These are phyloP conservation scores for Takifugu flavidus DNA, from an alignment of 2,113 vertebrate genomes.

Conservation along the genomic window DNA sequence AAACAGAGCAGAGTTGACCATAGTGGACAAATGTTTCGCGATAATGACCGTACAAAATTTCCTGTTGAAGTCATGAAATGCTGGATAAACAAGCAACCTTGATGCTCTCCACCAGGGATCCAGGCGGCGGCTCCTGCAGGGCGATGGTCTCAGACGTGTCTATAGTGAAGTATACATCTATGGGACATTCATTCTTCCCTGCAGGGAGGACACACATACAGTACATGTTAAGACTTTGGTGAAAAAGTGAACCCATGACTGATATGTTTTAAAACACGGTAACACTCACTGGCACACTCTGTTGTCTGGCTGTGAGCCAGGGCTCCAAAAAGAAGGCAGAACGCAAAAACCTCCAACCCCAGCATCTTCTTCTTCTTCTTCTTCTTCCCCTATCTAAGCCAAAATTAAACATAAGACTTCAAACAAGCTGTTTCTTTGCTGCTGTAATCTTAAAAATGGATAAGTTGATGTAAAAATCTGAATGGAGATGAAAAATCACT, in stretches of 20 bases:
- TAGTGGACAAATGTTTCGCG: background rate
- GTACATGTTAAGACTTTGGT: background rate
- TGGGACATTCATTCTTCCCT: conserved; percentile 83
- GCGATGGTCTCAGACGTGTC: conserved; percentile 96
- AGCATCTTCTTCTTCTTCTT: conserved; percentile 67
- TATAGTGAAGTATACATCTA: conserved; percentile 90
- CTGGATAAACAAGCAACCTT: conserved; percentile 59
- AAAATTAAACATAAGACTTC: background rate
- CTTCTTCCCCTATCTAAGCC: conserved; percentile 51
- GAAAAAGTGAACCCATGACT: background rate
- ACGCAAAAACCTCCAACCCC: conserved; percentile 42
- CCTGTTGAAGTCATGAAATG: background rate
- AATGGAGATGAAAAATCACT: background rate
- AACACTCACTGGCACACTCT: conserved; percentile 63
- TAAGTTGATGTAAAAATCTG: background rate
- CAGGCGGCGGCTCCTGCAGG: conserved; percentile 88
- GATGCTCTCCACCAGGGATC: conserved; percentile 84
- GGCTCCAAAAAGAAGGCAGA: conserved; percentile 60
- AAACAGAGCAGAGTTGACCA: background rate
- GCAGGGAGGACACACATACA: background rate
- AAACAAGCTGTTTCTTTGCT: too few species aligned
- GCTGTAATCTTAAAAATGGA: background rate
- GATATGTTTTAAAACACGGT: background rate
- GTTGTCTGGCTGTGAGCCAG: conserved; percentile 32
- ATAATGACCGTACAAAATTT: background rate